These are phyloP conservation scores for Dicranocentrus wangi DNA, from an alignment of 2,888 invertebrate genomes.

Conservation along the genomic window DNA sequence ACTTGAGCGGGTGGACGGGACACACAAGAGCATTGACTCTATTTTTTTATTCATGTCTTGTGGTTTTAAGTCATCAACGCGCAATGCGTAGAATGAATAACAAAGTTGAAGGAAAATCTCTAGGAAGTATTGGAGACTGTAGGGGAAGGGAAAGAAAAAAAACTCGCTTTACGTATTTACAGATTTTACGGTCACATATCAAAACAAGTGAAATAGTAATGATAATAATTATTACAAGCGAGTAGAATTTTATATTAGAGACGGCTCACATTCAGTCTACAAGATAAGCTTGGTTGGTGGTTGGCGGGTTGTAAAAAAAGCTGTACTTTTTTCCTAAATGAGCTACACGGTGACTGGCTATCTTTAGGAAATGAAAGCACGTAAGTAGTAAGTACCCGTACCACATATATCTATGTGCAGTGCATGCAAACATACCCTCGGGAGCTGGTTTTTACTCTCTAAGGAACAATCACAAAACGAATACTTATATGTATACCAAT, in stretches of 20 bases:
- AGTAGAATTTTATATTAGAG: conserved; percentile 39
- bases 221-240: conserved; percentile 56
- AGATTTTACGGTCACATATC: conserved; percentile 60
- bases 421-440: too few species aligned
- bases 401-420: conserved; percentile 24
- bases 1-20: conserved; percentile 24
- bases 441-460: conserved; percentile 51
- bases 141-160: conserved; percentile 12
- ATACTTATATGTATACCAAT: too few species aligned
- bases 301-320: conserved; percentile 46
- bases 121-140: not conserved
- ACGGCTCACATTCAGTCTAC: not conserved
- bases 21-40: conserved; percentile 64
- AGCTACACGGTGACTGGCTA: not conserved
- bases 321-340: conserved; percentile 16
- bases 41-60: conserved; percentile 56
- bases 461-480: too few species aligned
- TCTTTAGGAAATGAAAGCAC: conserved; percentile 55
- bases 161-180: conserved; percentile 22
- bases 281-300: conserved; percentile 35
- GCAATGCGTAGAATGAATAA: not conserved
- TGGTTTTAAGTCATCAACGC: conserved; percentile 27
- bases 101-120: conserved; percentile 19
- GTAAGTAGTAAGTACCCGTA: not conserved
- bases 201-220: conserved; percentile 63